These are phyloP conservation scores for Gouania willdenowi DNA, from an alignment of 2,797 vertebrate genomes.

Conservation along the genomic window DNA sequence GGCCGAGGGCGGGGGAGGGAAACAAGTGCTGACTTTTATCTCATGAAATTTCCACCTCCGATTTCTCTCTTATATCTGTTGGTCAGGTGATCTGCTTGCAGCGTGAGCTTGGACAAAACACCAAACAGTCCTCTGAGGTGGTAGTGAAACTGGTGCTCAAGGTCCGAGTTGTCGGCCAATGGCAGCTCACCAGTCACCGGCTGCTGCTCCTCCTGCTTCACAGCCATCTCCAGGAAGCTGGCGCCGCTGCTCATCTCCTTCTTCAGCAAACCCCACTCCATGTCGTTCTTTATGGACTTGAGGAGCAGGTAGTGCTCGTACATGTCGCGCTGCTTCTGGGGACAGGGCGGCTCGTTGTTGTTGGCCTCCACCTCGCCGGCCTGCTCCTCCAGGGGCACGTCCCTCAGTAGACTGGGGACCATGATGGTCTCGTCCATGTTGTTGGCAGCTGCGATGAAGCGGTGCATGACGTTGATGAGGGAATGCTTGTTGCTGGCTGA, in stretches of 20 bases:
- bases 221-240: slow-evolving; percentile 77
- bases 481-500: slow-evolving; percentile 75
- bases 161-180: slow-evolving; percentile 53
- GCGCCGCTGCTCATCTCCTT: slow-evolving; percentile 68
- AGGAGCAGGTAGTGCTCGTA: slow-evolving; percentile 82
- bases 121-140: slow-evolving; percentile 79
- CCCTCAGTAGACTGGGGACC: slow-evolving; percentile 78
- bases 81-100: slow-evolving; percentile 78
- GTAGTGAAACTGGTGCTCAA: slow-evolving; percentile 78
- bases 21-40: slow-evolving; percentile 55
- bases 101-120: slow-evolving; percentile 78
- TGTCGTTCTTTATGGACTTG: slow-evolving; percentile 82
- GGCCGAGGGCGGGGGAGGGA: background rate
- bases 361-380: slow-evolving; percentile 30
- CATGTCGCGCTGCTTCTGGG: slow-evolving; percentile 79
- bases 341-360: slow-evolving; percentile 43
- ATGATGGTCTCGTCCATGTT: slow-evolving; percentile 86
- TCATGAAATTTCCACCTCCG: slow-evolving; percentile 72
- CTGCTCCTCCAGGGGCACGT: slow-evolving; percentile 75
- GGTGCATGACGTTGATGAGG: slow-evolving; percentile 80
- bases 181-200: slow-evolving; percentile 20
- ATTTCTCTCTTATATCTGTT: slow-evolving; percentile 80
- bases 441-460: slow-evolving; percentile 80
- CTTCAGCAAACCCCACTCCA: slow-evolving; percentile 80
- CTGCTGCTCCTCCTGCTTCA: slow-evolving; percentile 70